phyloP scores from a whole-genome alignment of 2,888 invertebrate species.

The Aphelenchoides bicaudatus region DNA sequence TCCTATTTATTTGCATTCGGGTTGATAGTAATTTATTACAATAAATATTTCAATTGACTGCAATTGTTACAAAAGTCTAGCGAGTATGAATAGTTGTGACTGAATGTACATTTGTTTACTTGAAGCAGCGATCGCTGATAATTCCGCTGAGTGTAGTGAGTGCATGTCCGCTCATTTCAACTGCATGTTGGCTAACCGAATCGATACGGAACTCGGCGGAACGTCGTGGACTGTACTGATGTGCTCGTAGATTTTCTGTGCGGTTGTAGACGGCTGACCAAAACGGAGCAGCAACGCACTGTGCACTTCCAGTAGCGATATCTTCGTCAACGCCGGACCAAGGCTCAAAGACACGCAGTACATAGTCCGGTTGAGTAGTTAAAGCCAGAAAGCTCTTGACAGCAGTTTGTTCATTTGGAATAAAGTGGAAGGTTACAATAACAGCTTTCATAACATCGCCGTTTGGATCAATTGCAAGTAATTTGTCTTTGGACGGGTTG shows the following conservation, averaged over 20 bases:
- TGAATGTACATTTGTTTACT: neutral
- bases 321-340: neutral
- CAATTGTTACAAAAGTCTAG: neutral
- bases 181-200: neutral
- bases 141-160: neutral
- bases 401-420: neutral
- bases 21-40: neutral
- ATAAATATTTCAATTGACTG: neutral
- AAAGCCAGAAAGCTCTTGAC: too few species aligned
- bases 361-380: slow-evolving; percentile 7
- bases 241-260: neutral
- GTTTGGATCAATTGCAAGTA: neutral
- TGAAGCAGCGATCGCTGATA: neutral
- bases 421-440: slow-evolving; percentile 11
- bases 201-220: slow-evolving; percentile 6
- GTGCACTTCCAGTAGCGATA: neutral
- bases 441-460: neutral
- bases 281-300: neutral
- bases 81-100: neutral
- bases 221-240: neutral
- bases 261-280: slow-evolving; percentile 11
- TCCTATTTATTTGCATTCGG: neutral
- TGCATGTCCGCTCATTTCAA: neutral
- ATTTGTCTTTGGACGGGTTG: neutral
- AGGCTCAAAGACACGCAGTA: slow-evolving; percentile 1